Base-by-base conservation (phyloP, 1,140 invertebrate species). In the Elysia chlorotica region DNA sequence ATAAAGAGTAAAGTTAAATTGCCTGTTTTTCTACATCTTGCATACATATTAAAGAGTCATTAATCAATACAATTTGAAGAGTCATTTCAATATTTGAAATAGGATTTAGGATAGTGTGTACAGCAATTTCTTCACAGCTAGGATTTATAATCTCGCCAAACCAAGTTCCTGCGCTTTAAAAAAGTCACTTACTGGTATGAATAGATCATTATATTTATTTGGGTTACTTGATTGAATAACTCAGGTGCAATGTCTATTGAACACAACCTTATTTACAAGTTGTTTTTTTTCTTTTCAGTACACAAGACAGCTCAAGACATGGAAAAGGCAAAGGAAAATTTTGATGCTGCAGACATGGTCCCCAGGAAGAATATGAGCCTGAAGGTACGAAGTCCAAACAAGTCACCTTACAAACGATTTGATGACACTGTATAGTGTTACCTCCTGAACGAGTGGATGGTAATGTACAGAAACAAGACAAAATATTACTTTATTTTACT, bases 261-360 rank as follows among this genome's bases (percentile, higher is more conserved):
- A n/a, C n/a, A n/a, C n/a, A n/a, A n/a, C n/a, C n/a, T n/a, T n/a
- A n/a, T n/a, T n/a, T n/a, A n/a, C n/a, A n/a, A n/a, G n/a, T 3
- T 56, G 38, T 53, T 19, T 71, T 28, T 62, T 6, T 68, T 25
- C n/a, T 56, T 65, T 72, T 56, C 62, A 74, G 73, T 74, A 38
- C 36, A 35, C 53, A 68, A 74, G 48, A 74, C 73, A 14, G 65
- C 10, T 35, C n/a, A 48, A 38, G 61, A 70, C 23, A 35, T 74
- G 67, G 73, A 70, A 36, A 57, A 41, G 21, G 66, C 73, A 33
- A 74, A 74, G 61, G 73, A 74, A 38, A 74, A 74, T 48, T 65
- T 74, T n/a, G 65, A 74, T 54, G 67, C 35, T 36, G 30, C 67
- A 36, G 67, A 2, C 31, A 59, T 25, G 25, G 30, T 6, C 28